A percentile compares a stretch with the other conserved stretches of the same genome.
Conservation (phyloP, 2,113 vertebrate species). For the Entomyzon cyanotis region DNA sequence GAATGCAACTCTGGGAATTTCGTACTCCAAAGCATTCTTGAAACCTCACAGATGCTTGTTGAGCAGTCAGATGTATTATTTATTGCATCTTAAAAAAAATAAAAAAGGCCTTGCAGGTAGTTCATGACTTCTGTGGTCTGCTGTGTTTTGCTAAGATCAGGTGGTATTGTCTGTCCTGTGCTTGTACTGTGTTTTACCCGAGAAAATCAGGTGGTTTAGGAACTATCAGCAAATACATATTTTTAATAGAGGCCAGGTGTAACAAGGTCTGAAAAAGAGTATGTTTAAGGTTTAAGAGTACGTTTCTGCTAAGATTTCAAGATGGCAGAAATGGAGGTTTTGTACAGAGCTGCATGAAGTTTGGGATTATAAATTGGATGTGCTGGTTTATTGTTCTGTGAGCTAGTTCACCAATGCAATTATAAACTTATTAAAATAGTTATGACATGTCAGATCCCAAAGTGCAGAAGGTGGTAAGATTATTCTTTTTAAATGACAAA, state of each 20-base stretch:
- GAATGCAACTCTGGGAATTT: conserved; percentile 6
- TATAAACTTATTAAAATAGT: not conserved
- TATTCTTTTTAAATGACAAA: not conserved
- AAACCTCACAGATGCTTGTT: not conserved
- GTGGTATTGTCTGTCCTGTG: not conserved
- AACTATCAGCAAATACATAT: not conserved
- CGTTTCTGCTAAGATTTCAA: conserved; percentile 38
- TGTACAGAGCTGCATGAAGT: conserved; percentile 17
- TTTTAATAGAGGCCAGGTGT: not conserved
- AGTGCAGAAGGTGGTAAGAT: not conserved
- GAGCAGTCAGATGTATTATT: not conserved
- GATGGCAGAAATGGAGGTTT: conserved; percentile 43
- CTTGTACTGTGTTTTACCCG: not conserved
- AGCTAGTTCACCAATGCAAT: not conserved
- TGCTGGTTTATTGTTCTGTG: conserved; percentile 51
- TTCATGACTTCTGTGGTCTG: not conserved
- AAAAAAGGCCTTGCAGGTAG: not conserved
- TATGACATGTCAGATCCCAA: not conserved
- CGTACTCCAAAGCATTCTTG: not conserved
- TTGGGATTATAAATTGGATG: not conserved
- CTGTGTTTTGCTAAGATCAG: not conserved
- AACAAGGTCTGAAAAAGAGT: conserved; percentile 4
- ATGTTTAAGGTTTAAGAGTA: not conserved
- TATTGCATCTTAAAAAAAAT: not conserved
- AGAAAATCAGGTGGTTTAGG: not conserved